phyloP scores from a whole-genome alignment of 2,113 vertebrate genomes.

The Chionomys nivalis region DNA sequence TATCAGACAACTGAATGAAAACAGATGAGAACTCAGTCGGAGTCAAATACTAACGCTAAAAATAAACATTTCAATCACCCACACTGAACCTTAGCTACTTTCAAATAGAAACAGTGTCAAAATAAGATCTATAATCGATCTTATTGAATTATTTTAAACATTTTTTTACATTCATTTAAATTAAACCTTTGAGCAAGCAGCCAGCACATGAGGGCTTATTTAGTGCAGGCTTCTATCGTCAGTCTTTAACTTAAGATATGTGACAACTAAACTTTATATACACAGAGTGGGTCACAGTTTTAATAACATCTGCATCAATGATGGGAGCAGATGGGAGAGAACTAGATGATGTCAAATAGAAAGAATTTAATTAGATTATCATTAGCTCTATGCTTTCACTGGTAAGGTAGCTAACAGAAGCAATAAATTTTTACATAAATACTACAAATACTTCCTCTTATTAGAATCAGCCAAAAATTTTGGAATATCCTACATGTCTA shows the following conservation, averaged over 20 bases:
- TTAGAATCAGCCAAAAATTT: neutral
- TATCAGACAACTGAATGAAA: neutral
- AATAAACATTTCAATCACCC: accelerated
- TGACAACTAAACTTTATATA: neutral
- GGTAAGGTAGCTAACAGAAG: neutral
- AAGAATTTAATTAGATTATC: neutral
- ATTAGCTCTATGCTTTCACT: neutral
- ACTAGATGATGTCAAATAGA: neutral
- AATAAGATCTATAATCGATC: neutral
- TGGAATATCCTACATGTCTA: neutral
- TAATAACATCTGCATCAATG: neutral
- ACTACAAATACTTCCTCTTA: neutral
- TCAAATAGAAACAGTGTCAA: neutral
- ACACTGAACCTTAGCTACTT: neutral
- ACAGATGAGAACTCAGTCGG: accelerated
- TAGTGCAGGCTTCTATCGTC: neutral
- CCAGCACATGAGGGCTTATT: neutral
- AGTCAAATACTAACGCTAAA: neutral
- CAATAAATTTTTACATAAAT: slow-evolving; percentile 6
- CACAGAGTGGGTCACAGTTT: neutral
- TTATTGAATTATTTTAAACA: neutral
- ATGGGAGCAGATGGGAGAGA: neutral
- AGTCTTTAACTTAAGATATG: neutral
- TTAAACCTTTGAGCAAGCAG: neutral
- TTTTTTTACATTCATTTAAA: neutral